Base-by-base conservation (phyloP, 1,140 invertebrate genomes). In the Xylocopa sonorina region DNA sequence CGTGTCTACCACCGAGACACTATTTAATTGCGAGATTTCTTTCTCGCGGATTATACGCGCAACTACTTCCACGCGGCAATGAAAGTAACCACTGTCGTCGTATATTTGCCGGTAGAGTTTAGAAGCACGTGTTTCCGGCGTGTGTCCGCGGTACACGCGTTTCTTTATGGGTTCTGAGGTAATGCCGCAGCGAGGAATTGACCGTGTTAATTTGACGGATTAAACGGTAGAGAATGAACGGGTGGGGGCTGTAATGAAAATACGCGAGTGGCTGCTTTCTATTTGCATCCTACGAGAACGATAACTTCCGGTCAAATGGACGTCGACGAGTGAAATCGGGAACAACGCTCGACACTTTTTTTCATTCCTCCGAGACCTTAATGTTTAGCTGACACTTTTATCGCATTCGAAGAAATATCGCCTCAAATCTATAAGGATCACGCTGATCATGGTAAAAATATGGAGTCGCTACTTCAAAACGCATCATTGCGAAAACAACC, bases 1-100 rank as follows among this genome's bases (percentile, higher is more conserved):
- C 60, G 38, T 75, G 32, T 63, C 71, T 29, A 73, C 4, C 32
- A 27, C n/a, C 29, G 24, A 24, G 71, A 73, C 71, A 74, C n/a
- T 21, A n/a, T n/a, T n/a, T n/a, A 55, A 64, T 63, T 48, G 12
- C 27, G 21, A 64, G 32, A 43, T 75, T 66, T 50, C 48, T 51
- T 64, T 74, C 29, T 12, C 16, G 14, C n/a, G 29, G 16, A n/a
- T 63, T 27, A 38, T n/a, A 18, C 57, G 57, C 27, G n/a, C n/a
- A n/a, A n/a, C n/a, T n/a, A n/a, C n/a, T n/a, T n/a, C n/a, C n/a
- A n/a, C n/a, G n/a, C n/a, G n/a, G n/a, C n/a, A n/a, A n/a, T 12
- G 29, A 43, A 43, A 55, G 53, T n/a, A 71, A 46, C 9, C 41
- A 21, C 21, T 34, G 16, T n/a, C 58, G 16, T n/a, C 14, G 9